Percentiles rank a stretch among this genome's conserved stretches.
Conservation (phyloP, 2,113 vertebrate species). For the Cariama cristata region DNA sequence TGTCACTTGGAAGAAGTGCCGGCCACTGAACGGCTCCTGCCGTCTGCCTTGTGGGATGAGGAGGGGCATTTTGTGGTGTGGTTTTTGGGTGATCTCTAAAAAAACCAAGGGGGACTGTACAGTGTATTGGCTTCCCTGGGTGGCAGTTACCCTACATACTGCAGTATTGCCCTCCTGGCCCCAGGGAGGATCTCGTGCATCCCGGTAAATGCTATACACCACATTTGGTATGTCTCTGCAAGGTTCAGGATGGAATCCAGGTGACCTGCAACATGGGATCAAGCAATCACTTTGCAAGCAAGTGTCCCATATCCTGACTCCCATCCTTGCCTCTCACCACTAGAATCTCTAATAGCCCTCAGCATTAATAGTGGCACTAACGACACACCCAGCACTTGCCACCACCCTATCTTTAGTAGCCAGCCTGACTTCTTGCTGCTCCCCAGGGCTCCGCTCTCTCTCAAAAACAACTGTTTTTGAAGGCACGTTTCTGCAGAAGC, state of each 20-base stretch:
- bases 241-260: neutral
- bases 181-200: neutral
- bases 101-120: fast-evolving
- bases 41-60: neutral
- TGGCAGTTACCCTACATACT: fast-evolving
- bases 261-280: neutral
- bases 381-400: neutral
- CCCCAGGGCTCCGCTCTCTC: neutral
- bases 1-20: neutral
- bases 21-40: neutral
- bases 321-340: fast-evolving
- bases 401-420: neutral
- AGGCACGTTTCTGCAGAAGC: neutral
- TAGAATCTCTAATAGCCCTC: neutral
- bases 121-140: neutral
- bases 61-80: neutral
- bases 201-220: neutral
- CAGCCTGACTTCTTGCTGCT: neutral
- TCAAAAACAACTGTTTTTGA: neutral
- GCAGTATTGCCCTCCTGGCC: neutral
- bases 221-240: neutral
- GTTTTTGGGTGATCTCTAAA: neutral
- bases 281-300: neutral
- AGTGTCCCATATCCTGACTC: neutral
- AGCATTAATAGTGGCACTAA: neutral